Percentiles rank a stretch among this genome's conserved stretches.
phyloP scores from a whole-genome alignment of 2,113 vertebrate genomes.

The Rhinogobius similis region DNA sequence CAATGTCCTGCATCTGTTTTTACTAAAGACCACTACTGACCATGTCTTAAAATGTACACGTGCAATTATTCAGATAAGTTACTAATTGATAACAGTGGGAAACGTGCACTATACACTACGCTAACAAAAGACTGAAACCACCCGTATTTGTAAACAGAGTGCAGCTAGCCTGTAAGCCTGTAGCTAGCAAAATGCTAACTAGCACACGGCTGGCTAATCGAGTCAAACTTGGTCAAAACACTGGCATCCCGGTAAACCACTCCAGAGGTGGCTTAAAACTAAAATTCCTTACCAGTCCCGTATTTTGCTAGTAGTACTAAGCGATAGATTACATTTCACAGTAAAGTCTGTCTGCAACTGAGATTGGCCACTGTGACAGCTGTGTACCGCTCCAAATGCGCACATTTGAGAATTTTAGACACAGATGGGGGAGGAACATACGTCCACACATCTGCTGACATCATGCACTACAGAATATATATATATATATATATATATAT shows the following conservation, averaged over 20 bases:
- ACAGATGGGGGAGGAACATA: conserved; percentile 15
- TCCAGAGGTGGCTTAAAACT: not conserved
- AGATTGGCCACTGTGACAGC: conserved; percentile 24
- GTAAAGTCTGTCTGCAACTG: not conserved
- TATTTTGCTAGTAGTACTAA: not conserved
- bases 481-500: no score
- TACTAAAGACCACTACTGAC: not conserved
- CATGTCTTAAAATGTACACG: not conserved
- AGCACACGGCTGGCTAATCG: not conserved
- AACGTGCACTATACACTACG: not conserved
- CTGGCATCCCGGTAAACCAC: not conserved
- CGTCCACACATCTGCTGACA: not conserved
- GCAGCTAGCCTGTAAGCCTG: not conserved
- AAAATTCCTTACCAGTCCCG: conserved; percentile 4
- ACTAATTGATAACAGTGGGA: not conserved
- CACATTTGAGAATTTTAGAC: conserved; percentile 14
- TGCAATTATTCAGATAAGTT: not conserved
- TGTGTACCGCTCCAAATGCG: conserved; percentile 45
- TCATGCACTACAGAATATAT: not conserved
- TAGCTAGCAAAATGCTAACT: conserved; percentile 35
- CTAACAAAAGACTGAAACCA: not conserved
- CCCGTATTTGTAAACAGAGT: not conserved
- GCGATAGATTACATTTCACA: not conserved
- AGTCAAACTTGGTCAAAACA: conserved; percentile 13
- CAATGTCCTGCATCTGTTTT: not conserved